Percentiles rank a stretch among this genome's conserved stretches.
Evolutionary conservation across 2,797 vertebrate genomes (phyloP).

Genomic region (Bufotes viridis): DNA sequence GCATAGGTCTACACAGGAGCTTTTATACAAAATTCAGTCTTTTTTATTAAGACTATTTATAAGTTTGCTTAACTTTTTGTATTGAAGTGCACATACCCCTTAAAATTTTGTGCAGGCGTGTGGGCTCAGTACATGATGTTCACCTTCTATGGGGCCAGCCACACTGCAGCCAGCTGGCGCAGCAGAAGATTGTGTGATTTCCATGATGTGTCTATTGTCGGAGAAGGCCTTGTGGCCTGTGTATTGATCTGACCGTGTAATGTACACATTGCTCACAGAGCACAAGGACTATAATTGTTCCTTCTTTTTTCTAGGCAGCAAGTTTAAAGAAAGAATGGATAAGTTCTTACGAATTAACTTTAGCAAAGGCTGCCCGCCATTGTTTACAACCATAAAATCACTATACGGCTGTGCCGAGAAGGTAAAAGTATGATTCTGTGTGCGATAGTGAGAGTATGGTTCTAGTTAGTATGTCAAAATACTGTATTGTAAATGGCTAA

Average conservation of each 20-base stretch:
- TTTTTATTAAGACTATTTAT: too few relatives aligned
- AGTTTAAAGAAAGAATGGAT: constrained; percentile 80
- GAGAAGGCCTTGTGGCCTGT: not conserved
- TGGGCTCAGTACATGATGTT: too few relatives aligned
- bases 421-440: constrained; percentile 68
- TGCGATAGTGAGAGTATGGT: not conserved
- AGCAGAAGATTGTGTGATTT: not conserved
- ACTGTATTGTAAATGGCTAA: not conserved
- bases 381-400: constrained; percentile 82
- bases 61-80: too few relatives aligned
- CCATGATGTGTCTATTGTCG: not conserved
- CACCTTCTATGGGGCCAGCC: too few relatives aligned
- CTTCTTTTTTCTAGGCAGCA: constrained; percentile 77
- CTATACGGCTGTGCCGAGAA: constrained; percentile 80
- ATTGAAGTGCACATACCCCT: too few relatives aligned
- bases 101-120: too few relatives aligned
- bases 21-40: too few relatives aligned
- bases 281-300: constrained; percentile 45
- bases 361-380: constrained; percentile 80
- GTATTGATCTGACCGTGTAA: not conserved
- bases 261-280: not conserved
- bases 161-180: not conserved
- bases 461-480: not conserved
- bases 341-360: constrained; percentile 79
- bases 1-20: too few relatives aligned